A percentile compares a stretch with the other conserved stretches of the same genome.
Conservation (phyloP, 2,797 vertebrate species). For the Sebastes elongatus region DNA sequence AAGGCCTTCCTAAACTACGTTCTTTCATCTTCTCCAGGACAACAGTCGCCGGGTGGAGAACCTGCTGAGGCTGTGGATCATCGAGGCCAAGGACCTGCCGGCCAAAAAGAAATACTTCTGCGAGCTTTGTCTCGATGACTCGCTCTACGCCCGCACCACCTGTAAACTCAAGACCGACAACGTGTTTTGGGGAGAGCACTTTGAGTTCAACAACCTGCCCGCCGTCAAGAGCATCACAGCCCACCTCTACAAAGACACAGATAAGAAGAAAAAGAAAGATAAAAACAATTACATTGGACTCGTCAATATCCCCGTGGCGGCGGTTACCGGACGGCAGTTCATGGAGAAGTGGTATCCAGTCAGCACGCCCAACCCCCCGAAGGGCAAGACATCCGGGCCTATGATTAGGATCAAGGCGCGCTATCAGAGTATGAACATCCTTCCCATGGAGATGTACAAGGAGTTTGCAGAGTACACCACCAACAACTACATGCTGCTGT, state of each 20-base stretch:
- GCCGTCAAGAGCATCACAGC: slow-evolving; percentile 89
- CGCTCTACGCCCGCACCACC: slow-evolving; percentile 96
- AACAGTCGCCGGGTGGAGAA: slow-evolving; percentile 97
- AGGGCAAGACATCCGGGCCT: slow-evolving; percentile 92
- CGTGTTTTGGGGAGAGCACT: slow-evolving; percentile 99
- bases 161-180: slow-evolving; percentile 99
- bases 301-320: slow-evolving; percentile 89
- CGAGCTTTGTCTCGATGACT: slow-evolving; percentile 95
- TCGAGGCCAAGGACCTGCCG: slow-evolving; percentile 98
- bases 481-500: slow-evolving; percentile 97
- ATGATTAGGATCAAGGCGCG: slow-evolving; percentile 97
- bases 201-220: slow-evolving; percentile 98
- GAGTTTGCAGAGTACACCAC: slow-evolving; percentile 99
- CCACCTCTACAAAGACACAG: slow-evolving; percentile 97
- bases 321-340: slow-evolving; percentile 92
- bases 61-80: slow-evolving; percentile 95
- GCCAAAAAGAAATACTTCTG: slow-evolving; percentile 99
- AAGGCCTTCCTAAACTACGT: neutral
- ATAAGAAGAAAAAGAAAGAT: slow-evolving; percentile 99
- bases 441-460: slow-evolving; percentile 99
- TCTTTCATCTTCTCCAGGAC: slow-evolving; percentile 82
- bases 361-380: slow-evolving; percentile 90
- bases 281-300: slow-evolving; percentile 97
- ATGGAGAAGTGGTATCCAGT: slow-evolving; percentile 98
- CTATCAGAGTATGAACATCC: slow-evolving; percentile 97